Conservation (phyloP, 2,113 vertebrate genomes). For the Otus sunia region DNA sequence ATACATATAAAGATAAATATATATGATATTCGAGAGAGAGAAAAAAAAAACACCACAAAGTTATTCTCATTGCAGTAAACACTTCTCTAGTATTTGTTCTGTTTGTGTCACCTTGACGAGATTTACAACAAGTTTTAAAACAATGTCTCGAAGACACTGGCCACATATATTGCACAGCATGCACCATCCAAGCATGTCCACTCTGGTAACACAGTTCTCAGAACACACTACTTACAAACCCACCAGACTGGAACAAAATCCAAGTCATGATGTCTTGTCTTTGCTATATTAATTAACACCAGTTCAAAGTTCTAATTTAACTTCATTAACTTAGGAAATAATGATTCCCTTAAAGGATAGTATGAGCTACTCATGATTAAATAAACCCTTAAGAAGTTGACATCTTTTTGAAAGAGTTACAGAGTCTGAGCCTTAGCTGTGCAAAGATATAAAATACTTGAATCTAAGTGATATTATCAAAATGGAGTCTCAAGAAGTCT, state of each 20-base stretch:
- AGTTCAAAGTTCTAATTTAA: slow-evolving; percentile 2
- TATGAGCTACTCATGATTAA: not conserved
- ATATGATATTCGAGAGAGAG: fast-evolving
- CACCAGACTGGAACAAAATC: not conserved
- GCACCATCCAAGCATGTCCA: not conserved
- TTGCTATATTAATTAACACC: not conserved
- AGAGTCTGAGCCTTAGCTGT: not conserved
- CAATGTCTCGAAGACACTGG: not conserved
- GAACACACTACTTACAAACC: not conserved
- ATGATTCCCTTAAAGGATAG: not conserved
- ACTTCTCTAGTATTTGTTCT: not conserved
- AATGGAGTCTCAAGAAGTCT: not conserved
- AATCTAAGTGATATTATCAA: not conserved
- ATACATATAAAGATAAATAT: not conserved
- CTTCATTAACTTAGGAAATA: not conserved
- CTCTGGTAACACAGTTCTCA: not conserved
- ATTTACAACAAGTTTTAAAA: not conserved
- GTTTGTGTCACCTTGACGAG: not conserved
- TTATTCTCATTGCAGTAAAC: not conserved
- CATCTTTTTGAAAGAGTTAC: not conserved
- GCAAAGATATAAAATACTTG: not conserved
- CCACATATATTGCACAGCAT: not conserved
- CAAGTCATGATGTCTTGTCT: not conserved
- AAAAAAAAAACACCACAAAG: not conserved
- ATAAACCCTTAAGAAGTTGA: not conserved